phyloP scores from a whole-genome alignment of 2,888 invertebrate species.

The Ryuthela nishihirai region DNA sequence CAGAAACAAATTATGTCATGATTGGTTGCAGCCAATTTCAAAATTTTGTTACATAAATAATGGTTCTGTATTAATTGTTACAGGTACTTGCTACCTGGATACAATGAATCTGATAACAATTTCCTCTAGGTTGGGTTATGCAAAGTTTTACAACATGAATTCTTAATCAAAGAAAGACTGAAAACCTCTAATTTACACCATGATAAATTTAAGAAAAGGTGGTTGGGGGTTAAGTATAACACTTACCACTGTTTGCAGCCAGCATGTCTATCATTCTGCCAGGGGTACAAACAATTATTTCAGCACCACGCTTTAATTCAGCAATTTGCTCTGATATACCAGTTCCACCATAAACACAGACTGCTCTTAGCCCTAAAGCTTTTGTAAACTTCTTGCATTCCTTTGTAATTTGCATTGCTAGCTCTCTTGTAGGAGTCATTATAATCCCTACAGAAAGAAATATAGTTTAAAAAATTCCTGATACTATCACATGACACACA shows the following conservation, averaged over 20 bases:
- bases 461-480: not conserved
- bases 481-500: no score
- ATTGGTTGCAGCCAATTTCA: no score
- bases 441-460: constrained; percentile 65
- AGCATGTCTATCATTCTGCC: constrained; percentile 99
- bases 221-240: not conserved
- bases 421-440: constrained; percentile 96
- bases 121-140: no score
- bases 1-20: no score
- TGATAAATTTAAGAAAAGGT: not conserved
- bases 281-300: constrained; percentile 98
- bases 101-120: no score
- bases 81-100: no score
- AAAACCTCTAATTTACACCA: not conserved
- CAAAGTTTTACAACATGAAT: no score
- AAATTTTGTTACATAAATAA: no score
- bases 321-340: constrained; percentile 57
- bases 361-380: constrained; percentile 71
- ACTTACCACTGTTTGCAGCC: constrained; percentile 86
- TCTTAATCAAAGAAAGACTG: no score
- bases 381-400: constrained; percentile 95
- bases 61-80: no score
- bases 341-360: constrained; percentile 98
- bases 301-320: constrained; percentile 72
- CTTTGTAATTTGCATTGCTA: constrained; percentile 97